Conservation (phyloP, 2,888 invertebrate genomes). For the Volucella inanis region DNA sequence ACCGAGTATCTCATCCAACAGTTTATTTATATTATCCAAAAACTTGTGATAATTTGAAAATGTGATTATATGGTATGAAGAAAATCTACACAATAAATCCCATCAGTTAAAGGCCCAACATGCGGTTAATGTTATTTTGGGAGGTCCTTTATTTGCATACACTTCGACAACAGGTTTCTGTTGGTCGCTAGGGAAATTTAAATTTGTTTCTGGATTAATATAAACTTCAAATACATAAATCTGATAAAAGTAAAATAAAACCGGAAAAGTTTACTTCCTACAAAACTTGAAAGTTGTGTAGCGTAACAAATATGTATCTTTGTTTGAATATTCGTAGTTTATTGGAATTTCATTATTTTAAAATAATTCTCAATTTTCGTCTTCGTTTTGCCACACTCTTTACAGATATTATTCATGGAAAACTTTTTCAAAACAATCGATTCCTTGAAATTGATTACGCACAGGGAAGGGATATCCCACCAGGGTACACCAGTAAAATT, state of each 20-base stretch:
- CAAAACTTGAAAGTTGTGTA: conserved; percentile 18
- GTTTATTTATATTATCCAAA: conserved; percentile 14
- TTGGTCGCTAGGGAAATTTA: conserved; percentile 37
- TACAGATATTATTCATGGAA: conserved; percentile 96
- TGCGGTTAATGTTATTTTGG: conserved; percentile 30
- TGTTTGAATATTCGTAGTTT: too few relatives aligned
- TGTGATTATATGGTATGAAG: conserved; percentile 45
- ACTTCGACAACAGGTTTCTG: not conserved
- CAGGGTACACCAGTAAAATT: conserved; percentile 92
- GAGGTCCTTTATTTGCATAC: conserved; percentile 15
- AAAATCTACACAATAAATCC: conserved; percentile 33
- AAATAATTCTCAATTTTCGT: conserved; percentile 52
- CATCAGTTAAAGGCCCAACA: conserved; percentile 40
- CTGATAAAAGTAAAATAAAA: conserved; percentile 9
- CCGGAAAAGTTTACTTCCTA: not conserved
- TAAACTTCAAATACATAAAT: conserved; percentile 17
- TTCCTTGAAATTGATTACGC: conserved; percentile 97
- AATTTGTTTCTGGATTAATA: conserved; percentile 1
- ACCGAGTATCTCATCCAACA: conserved; percentile 1
- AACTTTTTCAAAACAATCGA: conserved; percentile 97
- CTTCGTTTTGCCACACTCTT: conserved; percentile 67
- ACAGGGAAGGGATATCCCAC: conserved; percentile 94
- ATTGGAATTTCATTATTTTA: conserved; percentile 6
- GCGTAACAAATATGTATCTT: conserved; percentile 13
- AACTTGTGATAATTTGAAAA: conserved; percentile 55